Percentiles rank a stretch among this genome's conserved stretches.
Evolutionary conservation across 2,888 invertebrate genomes (phyloP).

Genomic region (Clunio marinus): DNA sequence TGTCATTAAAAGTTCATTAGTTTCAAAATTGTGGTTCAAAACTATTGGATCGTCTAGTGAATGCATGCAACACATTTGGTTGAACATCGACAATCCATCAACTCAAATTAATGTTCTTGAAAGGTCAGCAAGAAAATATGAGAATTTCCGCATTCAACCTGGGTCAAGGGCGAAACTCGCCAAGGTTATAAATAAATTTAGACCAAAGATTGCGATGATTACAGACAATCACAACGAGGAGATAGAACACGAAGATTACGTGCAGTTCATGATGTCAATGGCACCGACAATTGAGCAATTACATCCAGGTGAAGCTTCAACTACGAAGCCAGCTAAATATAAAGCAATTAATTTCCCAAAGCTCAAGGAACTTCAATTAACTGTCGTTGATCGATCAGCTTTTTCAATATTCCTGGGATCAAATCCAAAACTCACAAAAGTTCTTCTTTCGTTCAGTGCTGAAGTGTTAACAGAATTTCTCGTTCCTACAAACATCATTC

Average conservation of each 20-base stretch:
- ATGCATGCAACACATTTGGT: constrained; percentile 17
- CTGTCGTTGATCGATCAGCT: background rate
- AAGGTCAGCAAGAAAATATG: background rate
- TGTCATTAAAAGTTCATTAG: background rate
- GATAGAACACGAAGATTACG: background rate
- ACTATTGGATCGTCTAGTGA: background rate
- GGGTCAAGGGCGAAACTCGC: background rate
- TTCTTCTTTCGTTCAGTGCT: background rate
- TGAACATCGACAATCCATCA: background rate
- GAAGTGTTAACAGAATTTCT: background rate
- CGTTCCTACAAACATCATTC: background rate
- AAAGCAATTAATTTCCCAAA: background rate
- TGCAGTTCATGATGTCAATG: background rate
- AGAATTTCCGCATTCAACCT: constrained; percentile 20
- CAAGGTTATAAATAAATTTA: background rate
- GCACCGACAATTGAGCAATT: constrained; percentile 1
- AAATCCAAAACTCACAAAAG: background rate
- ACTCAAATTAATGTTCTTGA: background rate
- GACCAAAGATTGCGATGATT: background rate
- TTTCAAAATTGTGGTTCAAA: constrained; percentile 13
- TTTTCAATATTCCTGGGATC: constrained; percentile 27
- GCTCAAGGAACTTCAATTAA: constrained; percentile 2
- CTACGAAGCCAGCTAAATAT: background rate
- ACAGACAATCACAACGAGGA: background rate
- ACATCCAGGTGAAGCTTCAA: constrained; percentile 1